Percentiles rank a stretch among this genome's conserved stretches.
Conservation (phyloP, 1,140 invertebrate species). For the Drosophila erecta region DNA sequence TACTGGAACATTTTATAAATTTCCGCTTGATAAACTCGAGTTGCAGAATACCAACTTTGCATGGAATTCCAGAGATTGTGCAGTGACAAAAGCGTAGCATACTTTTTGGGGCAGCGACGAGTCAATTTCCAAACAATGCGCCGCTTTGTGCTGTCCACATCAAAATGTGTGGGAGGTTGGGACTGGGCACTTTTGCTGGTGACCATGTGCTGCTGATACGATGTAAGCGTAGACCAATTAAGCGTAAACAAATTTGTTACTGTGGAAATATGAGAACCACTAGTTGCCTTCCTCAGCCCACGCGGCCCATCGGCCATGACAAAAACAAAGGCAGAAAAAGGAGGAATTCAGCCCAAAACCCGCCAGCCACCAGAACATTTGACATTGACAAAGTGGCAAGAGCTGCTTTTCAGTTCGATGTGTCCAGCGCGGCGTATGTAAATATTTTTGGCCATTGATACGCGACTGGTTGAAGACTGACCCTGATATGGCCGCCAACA, state of each 20-base stretch:
- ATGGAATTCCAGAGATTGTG: not conserved
- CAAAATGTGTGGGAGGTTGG: too few species aligned
- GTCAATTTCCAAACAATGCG: slow-evolving; percentile 25
- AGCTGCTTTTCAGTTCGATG: slow-evolving; percentile 39
- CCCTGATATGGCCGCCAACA: slow-evolving; percentile 67
- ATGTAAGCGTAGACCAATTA: slow-evolving; percentile 80
- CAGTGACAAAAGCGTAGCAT: slow-evolving; percentile 25
- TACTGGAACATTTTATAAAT: too few species aligned
- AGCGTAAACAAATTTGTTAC: slow-evolving; percentile 79
- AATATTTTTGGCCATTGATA: slow-evolving; percentile 80
- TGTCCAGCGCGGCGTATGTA: slow-evolving; percentile 38
- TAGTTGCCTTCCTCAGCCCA: slow-evolving; percentile 64
- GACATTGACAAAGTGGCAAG: slow-evolving; percentile 70
- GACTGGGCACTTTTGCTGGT: not conserved
- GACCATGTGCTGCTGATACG: slow-evolving; percentile 38
- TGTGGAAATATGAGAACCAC: slow-evolving; percentile 74
- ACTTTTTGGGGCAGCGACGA: slow-evolving; percentile 29
- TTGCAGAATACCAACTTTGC: too few species aligned
- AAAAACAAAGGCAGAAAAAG: not conserved
- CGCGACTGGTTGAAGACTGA: slow-evolving; percentile 49
- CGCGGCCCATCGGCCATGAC: slow-evolving; percentile 9
- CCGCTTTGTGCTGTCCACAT: slow-evolving; percentile 22
- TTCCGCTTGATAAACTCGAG: too few species aligned
- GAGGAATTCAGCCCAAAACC: not conserved
- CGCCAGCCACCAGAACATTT: slow-evolving; percentile 12